Evolutionary conservation across 2,888 invertebrate species (phyloP).

Genomic region (Idaea dimidiata): DNA sequence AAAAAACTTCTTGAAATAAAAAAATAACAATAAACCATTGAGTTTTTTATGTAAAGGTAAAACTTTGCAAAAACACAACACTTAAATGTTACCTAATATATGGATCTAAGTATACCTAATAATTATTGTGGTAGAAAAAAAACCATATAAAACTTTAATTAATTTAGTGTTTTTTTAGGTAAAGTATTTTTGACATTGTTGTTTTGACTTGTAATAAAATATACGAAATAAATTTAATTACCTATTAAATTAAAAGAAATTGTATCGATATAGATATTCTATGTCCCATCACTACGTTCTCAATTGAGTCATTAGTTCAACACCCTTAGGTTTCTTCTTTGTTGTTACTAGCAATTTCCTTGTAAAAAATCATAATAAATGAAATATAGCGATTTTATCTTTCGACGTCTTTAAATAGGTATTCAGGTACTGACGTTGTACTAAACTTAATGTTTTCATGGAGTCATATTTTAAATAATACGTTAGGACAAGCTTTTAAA

Average conservation of each 20-base stretch:
- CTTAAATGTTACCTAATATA: too few relatives aligned
- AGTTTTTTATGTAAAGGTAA: too few relatives aligned
- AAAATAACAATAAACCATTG: too few relatives aligned
- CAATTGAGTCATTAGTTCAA: slow-evolving; percentile 62
- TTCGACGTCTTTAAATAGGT: slow-evolving; percentile 25
- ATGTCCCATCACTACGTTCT: slow-evolving; percentile 37
- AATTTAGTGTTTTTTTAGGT: too few relatives aligned
- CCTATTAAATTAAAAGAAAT: neutral
- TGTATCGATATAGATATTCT: neutral
- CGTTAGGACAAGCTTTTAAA: neutral
- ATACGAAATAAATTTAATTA: too few relatives aligned
- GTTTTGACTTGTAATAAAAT: too few relatives aligned
- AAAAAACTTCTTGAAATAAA: too few relatives aligned
- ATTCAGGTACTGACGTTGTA: slow-evolving; percentile 26
- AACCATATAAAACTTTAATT: too few relatives aligned
- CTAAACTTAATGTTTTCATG: slow-evolving; percentile 13
- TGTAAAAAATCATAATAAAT: slow-evolving; percentile 43
- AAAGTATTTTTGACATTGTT: too few relatives aligned
- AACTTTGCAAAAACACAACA: too few relatives aligned
- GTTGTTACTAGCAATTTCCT: slow-evolving; percentile 47
- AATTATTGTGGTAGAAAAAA: too few relatives aligned
- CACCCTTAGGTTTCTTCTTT: slow-evolving; percentile 52
- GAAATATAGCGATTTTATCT: slow-evolving; percentile 42
- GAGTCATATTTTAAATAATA: neutral
- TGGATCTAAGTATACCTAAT: too few relatives aligned